These are phyloP conservation scores for Andricus grossulariae DNA, from an alignment of 1,140 invertebrate species.

Conservation along the genomic window DNA sequence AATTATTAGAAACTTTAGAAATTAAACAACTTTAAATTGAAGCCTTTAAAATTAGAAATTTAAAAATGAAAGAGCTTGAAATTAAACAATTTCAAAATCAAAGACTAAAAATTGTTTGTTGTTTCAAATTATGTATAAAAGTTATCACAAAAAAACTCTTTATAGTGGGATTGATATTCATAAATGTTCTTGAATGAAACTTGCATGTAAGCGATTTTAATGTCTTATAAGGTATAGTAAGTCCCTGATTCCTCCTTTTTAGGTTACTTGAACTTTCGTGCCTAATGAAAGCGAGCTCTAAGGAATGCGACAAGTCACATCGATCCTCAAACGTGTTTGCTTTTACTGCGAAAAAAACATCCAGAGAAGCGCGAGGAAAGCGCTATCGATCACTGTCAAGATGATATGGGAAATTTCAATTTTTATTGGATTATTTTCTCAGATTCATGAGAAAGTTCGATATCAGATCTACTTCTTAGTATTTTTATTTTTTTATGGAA, in stretches of 20 bases:
- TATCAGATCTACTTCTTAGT: too few relatives aligned
- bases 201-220: neutral
- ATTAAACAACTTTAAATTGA: too few relatives aligned
- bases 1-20: too few relatives aligned
- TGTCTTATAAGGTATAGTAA: conserved; percentile 14
- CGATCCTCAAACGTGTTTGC: neutral
- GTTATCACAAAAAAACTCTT: too few relatives aligned
- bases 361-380: neutral
- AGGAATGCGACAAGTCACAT: conserved; percentile 5
- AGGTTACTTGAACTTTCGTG: conserved; percentile 8
- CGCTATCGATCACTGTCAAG: neutral
- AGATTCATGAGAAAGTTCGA: too few relatives aligned
- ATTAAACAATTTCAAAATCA: too few relatives aligned
- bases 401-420: neutral
- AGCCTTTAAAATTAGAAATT: too few relatives aligned
- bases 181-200: conserved; percentile 2
- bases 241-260: conserved; percentile 17
- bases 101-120: too few relatives aligned
- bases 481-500: too few relatives aligned
- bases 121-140: too few relatives aligned
- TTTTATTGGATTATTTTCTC: neutral
- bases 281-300: conserved; percentile 7
- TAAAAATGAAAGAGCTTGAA: too few relatives aligned
- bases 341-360: neutral
- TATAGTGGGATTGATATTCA: too few relatives aligned